Base-by-base conservation (phyloP, 2,797 vertebrate species). In the Threskiornis aethiopicus region DNA sequence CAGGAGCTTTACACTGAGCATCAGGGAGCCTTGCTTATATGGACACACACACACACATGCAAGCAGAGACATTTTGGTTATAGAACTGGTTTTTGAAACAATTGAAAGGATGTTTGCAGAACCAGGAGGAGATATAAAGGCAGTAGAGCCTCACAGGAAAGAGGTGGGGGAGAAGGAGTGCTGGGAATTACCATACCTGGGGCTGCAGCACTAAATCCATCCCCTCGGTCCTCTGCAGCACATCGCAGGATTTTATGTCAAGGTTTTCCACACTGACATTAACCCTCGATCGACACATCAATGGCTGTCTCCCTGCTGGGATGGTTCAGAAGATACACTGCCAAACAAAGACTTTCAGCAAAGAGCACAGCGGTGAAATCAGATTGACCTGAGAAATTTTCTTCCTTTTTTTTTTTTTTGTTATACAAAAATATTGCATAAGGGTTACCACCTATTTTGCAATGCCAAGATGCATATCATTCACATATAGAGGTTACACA, bases 401-500 rank as follows among this genome's bases (percentile, higher is more conserved):
- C 49, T 65, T 80, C 20, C 13, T 11, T 21, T 35, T 52, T 29
- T n/a, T n/a, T 39, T 44, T 35, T 69, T 31, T 49, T 39, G 2
- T 51, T 62, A 28, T 21, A 49, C 47, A 65, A 55, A 93, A 88
- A 9, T 42, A 65, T 72, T 55, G 17, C 44, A 17, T 35, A 52
- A 78, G 39, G 15, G 25, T 58, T 87, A 58, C 33, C 0, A 4
- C 54, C 3, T 61, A 61, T 54, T 93, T 90, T 71, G 41, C 47
- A 75, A n/a, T 37, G 78, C 57, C 87, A 85, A 54, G 54, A 37
- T 44, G 47, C 4, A 0, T 65, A 69, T 70, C 82, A 29, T 89
- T 94, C 92, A 85, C 62, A 55, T 52, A 59, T 8, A 84, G 90
- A 96, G 95, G 96, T 96, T 92, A 93, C 76, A 88, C 0, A 3